Conservation (phyloP, 2,797 vertebrate species). For the Otus scops region DNA sequence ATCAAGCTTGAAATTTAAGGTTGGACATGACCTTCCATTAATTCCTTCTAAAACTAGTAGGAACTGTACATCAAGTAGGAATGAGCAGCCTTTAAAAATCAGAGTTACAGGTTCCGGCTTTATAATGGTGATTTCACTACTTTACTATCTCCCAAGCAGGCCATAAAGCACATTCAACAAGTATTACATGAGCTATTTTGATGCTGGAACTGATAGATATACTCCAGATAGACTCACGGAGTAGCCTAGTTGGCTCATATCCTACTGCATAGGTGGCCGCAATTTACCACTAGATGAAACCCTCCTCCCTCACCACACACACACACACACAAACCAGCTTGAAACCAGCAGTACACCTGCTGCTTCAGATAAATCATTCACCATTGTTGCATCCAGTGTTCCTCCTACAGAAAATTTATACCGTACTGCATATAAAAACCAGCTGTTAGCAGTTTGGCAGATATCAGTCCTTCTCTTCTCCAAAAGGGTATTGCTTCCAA, state of each 20-base stretch:
- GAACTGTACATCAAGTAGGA: not conserved
- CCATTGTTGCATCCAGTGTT: not conserved
- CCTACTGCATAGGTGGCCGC: not conserved
- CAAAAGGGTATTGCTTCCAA: not conserved
- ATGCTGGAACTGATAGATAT: not conserved
- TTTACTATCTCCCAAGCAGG: not conserved
- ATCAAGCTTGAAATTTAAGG: not conserved
- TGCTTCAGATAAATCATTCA: not conserved
- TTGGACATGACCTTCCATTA: not conserved
- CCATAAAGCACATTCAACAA: not conserved
- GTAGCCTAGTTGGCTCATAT: not conserved
- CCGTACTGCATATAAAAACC: not conserved
- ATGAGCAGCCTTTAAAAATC: not conserved
- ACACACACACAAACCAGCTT: not conserved
- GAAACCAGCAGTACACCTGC: slow-evolving; percentile 8
- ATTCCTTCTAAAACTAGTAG: not conserved
- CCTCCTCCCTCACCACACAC: not conserved
- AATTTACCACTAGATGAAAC: not conserved
- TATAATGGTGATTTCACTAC: rapidly evolving
- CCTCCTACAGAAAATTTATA: not conserved
- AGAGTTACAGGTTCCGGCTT: not conserved
- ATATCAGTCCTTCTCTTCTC: not conserved
- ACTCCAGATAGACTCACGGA: not conserved
- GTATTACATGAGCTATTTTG: not conserved
- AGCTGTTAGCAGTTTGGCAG: not conserved